phyloP scores from a whole-genome alignment of 2,888 invertebrate species.

The Pachymerium ferrugineum region DNA sequence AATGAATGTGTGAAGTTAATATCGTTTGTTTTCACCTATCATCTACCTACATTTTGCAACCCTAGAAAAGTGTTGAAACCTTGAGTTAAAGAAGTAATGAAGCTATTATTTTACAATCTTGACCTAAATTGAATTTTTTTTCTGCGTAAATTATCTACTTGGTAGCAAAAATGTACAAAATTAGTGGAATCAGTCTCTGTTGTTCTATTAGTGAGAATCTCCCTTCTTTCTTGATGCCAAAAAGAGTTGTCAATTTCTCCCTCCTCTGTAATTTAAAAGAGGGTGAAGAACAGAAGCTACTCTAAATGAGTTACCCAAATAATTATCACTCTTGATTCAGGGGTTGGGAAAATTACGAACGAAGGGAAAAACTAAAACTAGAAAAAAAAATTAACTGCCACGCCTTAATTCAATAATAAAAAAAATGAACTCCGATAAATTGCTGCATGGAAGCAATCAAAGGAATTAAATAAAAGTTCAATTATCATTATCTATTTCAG shows the following conservation, averaged over 20 bases:
- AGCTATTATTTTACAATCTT: no score
- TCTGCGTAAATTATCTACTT: no score
- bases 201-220: not conserved
- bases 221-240: not conserved
- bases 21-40: no score
- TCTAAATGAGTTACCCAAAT: constrained; percentile 1
- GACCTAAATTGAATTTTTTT: no score
- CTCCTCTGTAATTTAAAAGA: constrained; percentile 18
- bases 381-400: not conserved
- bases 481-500: constrained; percentile 3
- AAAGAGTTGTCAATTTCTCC: constrained; percentile 21
- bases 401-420: not conserved
- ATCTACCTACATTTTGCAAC: no score
- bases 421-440: constrained; percentile 11
- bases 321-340: not conserved
- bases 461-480: not conserved
- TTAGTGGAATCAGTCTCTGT: no score
- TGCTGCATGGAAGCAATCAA: not conserved
- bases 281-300: constrained; percentile 14
- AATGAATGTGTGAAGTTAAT: no score
- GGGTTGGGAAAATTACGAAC: constrained; percentile 13
- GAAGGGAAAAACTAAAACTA: not conserved
- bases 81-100: no score
- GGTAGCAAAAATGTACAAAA: no score
- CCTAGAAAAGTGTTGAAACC: no score